Percentiles rank a stretch among this genome's conserved stretches.
Evolutionary conservation across 1,140 invertebrate species (phyloP).

Genomic region (Leptestheria dahalacensis): DNA sequence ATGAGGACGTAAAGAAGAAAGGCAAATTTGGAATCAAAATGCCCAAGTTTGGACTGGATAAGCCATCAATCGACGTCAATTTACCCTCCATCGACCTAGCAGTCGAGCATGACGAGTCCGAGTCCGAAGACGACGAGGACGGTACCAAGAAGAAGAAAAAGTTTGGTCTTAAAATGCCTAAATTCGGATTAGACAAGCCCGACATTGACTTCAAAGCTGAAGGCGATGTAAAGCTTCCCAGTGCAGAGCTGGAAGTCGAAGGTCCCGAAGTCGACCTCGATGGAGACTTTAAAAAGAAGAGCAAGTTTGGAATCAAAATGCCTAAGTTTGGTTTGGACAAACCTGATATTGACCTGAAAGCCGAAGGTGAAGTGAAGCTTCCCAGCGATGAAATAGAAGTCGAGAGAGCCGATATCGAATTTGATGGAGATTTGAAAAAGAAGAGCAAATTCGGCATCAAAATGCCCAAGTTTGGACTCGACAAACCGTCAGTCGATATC

Average conservation of each 20-base stretch:
- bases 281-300: neutral
- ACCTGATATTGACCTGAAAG: neutral
- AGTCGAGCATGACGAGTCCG: neutral
- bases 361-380: neutral
- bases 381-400: neutral
- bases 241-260: neutral
- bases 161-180: neutral
- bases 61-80: neutral
- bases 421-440: neutral
- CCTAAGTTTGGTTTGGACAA: conserved; percentile 6
- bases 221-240: neutral
- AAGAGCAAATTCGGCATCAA: neutral
- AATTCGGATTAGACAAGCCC: conserved; percentile 3
- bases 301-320: neutral
- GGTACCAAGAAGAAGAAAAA: neutral
- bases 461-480: conserved; percentile 7
- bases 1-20: conserved; percentile 4
- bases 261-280: neutral
- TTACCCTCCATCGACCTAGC: neutral
- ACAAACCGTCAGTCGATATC: neutral
- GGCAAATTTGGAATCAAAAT: conserved; percentile 1
- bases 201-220: neutral
- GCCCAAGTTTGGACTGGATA: conserved; percentile 9
- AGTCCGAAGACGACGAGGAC: neutral
- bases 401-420: neutral